Evolutionary conservation across 2,113 vertebrate genomes (phyloP).

Genomic region (Oreocharis arfaki): DNA sequence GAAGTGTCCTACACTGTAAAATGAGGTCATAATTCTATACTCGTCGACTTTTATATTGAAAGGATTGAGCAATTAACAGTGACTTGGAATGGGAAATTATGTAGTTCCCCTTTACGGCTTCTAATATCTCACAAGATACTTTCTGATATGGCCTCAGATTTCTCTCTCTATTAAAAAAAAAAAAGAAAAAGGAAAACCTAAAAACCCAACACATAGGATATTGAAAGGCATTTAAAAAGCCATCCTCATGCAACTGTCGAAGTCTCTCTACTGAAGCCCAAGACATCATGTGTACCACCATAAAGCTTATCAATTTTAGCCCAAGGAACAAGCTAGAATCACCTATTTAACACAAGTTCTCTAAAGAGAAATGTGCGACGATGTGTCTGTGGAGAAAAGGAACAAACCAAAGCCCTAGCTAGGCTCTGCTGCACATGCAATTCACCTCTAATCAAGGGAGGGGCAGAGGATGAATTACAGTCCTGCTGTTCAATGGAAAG

Average conservation of each 20-base stretch:
- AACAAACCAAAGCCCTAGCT: background rate
- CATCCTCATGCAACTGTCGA: background rate
- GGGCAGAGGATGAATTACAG: background rate
- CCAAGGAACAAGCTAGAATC: background rate
- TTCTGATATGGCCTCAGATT: background rate
- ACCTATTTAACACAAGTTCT: background rate
- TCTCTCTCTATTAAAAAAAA: background rate
- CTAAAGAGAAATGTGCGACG: background rate
- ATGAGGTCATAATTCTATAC: background rate
- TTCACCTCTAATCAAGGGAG: background rate
- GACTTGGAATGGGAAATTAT: background rate
- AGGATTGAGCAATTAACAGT: background rate
- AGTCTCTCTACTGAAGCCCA: background rate
- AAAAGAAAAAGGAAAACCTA: background rate
- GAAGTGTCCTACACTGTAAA: background rate
- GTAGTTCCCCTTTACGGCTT: background rate
- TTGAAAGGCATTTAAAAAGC: background rate
- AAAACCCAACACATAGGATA: rapidly evolving
- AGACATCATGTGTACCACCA: background rate
- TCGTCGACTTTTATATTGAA: background rate
- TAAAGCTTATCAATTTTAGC: background rate
- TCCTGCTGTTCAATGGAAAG: background rate
- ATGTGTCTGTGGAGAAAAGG: rapidly evolving
- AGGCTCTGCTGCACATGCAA: background rate
- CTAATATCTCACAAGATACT: background rate